Evolutionary conservation across 2,888 invertebrate genomes (phyloP).

Genomic region (Pemphredon lugubris): DNA sequence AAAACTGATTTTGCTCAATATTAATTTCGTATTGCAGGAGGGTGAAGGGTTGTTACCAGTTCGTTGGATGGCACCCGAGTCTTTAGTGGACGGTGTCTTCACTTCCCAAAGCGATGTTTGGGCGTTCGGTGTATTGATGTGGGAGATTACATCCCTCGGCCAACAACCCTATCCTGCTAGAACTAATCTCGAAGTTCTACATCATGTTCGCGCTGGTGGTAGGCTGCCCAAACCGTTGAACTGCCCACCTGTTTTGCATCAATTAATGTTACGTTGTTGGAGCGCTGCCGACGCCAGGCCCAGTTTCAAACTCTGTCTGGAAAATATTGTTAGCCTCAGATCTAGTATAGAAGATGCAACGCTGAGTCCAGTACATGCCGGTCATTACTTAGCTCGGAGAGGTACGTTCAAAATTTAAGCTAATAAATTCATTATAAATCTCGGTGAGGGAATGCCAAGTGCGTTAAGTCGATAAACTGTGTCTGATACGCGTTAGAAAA

Average conservation of each 20-base stretch:
- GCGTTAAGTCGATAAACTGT: neutral
- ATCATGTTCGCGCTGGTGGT: constrained; percentile 94
- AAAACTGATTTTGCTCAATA: too few relatives aligned
- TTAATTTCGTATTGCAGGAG: constrained; percentile 62
- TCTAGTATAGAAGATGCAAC: constrained; percentile 73
- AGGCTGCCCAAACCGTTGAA: constrained; percentile 90
- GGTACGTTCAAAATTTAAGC: constrained; percentile 60
- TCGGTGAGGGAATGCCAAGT: constrained; percentile 5
- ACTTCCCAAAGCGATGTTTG: constrained; percentile 98
- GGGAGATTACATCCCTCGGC: constrained; percentile 98
- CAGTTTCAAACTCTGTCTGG: constrained; percentile 91
- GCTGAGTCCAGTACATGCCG: constrained; percentile 76
- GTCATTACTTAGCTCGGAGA: constrained; percentile 75
- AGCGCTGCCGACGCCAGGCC: constrained; percentile 91
- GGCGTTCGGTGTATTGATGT: constrained; percentile 96
- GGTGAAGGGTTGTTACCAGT: constrained; percentile 92
- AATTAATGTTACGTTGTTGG: constrained; percentile 95
- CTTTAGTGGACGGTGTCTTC: constrained; percentile 96
- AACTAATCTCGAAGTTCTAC: constrained; percentile 95
- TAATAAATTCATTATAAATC: constrained; percentile 9
- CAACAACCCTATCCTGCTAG: constrained; percentile 98
- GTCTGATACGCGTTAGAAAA: neutral
- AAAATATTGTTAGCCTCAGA: constrained; percentile 78
- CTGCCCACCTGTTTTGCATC: constrained; percentile 92
- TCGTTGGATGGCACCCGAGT: constrained; percentile 99